Evolutionary conservation across 2,888 invertebrate species (phyloP), one percentile per base, ranked within the genome.

Genomic region (Acleris emargana): DNA sequence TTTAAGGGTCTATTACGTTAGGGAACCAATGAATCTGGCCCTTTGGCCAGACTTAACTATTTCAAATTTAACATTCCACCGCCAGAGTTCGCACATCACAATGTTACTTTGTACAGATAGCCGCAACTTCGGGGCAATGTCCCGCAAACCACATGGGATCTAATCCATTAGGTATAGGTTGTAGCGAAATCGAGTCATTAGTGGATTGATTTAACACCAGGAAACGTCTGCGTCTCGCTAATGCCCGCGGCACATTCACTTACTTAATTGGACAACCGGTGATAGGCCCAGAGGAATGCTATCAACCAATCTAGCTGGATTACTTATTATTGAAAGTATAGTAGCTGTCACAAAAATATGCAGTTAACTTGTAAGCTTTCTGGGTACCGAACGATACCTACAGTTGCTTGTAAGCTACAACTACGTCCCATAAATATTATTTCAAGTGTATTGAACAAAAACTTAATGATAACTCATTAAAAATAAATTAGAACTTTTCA

Each of bases 171-270:
- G n/a, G n/a, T n/a, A 80, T 72, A 69, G 55, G 52, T 63, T 67
- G 68, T 75, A 73, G 73, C 77, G 79, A 80, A 80, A 84, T 80
- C 78, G 75, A 67, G 67, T 76, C 74, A 76, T 78, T 78, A 79
- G 74, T 28, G 69, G 79, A 80, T 81, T 82, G 82, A 84, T 84
- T 82, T 82, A 84, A 75, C 75, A 78, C 77, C 76, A 76, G 85
- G 79, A 83, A 84, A 74, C 67, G 76, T 32, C 80, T 74, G 78
- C 74, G 73, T 74, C 73, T 68, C 67, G 68, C 73, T 80, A 79
- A 77, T 75, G 78, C 80, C 78, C 76, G 83, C 45, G 81, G 80
- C 83, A 80, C 74, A 73, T 76, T 77, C 70, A 72, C 73, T 74
- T 72, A 72, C 72, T 72, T 77, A 77, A 80, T 80, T 76, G 73